A percentile compares a stretch with the other conserved stretches of the same genome.
phyloP scores from a whole-genome alignment of 2,113 vertebrate genomes.

The Chaenocephalus aceratus region DNA sequence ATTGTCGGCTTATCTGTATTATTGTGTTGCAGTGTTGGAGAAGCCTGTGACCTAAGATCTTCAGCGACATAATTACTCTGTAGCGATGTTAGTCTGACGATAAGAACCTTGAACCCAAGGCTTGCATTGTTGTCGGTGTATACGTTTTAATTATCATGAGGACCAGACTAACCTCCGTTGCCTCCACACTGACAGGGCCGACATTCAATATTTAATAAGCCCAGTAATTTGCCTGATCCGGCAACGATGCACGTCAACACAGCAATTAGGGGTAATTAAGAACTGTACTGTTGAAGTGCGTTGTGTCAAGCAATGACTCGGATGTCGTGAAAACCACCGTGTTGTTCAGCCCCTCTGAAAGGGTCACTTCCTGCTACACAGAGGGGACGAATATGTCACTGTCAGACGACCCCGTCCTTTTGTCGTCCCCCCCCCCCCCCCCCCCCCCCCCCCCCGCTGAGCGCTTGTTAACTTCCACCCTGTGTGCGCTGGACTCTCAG shows the following conservation, averaged over 20 bases:
- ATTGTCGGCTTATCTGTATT: too few species aligned
- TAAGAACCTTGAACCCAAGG: neutral
- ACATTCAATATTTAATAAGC: constrained; percentile 12
- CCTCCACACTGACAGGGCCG: too few species aligned
- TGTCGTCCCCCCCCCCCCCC: too few species aligned
- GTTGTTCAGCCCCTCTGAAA: constrained; percentile 1
- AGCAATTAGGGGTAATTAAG: constrained; percentile 13
- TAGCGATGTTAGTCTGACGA: too few species aligned
- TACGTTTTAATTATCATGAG: neutral
- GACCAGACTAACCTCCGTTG: neutral
- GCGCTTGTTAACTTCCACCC: constrained; percentile 35
- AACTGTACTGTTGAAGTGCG: constrained; percentile 18
- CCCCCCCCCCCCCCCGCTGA: neutral
- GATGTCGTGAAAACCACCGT: constrained; percentile 2
- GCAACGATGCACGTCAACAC: constrained; percentile 3
- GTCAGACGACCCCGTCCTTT: constrained; percentile 33
- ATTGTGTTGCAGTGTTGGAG: too few species aligned
- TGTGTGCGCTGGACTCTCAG: constrained; percentile 22
- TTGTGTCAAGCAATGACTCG: constrained; percentile 3
- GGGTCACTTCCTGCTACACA: constrained; percentile 23
- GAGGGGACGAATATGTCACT: constrained; percentile 31
- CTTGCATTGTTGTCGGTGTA: neutral
- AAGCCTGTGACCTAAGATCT: too few species aligned
- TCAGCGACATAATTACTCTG: too few species aligned
- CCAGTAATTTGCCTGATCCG: constrained; percentile 1